Evolutionary conservation across 2,888 invertebrate species (phyloP).

Genomic region (Pinctada fucata): DNA sequence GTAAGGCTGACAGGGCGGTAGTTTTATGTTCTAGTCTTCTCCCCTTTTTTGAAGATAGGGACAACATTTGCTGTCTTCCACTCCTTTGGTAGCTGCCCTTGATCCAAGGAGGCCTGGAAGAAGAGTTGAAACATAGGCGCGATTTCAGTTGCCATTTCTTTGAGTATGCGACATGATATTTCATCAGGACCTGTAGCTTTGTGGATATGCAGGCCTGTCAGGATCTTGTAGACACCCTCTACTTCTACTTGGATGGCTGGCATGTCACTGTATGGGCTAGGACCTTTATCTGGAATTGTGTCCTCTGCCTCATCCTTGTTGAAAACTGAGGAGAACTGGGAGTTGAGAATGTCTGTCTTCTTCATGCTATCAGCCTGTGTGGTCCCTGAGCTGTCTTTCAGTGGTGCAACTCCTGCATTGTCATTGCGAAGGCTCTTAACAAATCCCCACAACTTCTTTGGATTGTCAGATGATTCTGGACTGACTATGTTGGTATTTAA

Average conservation of each 20-base stretch:
- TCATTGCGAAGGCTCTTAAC: not conserved
- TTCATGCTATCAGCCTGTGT: not conserved
- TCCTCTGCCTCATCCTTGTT: constrained; percentile 16
- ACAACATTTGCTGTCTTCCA: no score
- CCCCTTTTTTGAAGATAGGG: no score
- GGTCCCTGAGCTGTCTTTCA: not conserved
- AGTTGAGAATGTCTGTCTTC: constrained; percentile 4
- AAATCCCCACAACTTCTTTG: constrained; percentile 8
- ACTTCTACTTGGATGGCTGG: constrained; percentile 23
- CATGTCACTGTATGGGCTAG: constrained; percentile 30
- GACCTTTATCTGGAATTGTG: constrained; percentile 35
- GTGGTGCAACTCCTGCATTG: constrained; percentile 2
- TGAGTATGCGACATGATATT: no score
- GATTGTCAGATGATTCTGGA: not conserved
- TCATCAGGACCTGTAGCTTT: no score
- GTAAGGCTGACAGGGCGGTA: no score
- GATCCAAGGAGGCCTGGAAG: no score
- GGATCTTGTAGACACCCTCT: constrained; percentile 33
- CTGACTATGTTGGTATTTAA: not conserved
- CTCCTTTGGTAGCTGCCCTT: no score
- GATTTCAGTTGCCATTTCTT: no score
- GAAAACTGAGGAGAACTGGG: not conserved
- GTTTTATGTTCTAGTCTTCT: no score
- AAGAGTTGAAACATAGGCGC: no score
- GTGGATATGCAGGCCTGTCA: no score